phyloP scores from a whole-genome alignment of 1,140 invertebrate species.

The Leucophenga varia region DNA sequence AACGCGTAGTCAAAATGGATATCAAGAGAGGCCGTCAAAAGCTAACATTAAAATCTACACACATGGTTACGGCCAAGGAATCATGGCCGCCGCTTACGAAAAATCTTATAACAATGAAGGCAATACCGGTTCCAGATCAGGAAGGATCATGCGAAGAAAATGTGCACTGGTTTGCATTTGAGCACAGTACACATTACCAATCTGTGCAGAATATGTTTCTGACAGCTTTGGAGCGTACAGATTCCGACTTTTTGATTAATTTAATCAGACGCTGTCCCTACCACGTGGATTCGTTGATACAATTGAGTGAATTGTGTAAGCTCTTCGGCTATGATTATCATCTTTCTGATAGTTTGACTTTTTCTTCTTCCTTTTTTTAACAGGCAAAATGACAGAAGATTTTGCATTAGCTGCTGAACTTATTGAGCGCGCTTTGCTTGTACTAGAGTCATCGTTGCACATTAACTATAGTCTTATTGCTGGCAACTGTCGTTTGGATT shows the following conservation, averaged over 20 bases:
- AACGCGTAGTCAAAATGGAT: slow-evolving; percentile 66
- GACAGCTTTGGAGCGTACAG: slow-evolving; percentile 75
- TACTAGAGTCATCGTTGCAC: slow-evolving; percentile 78
- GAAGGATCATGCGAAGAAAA: slow-evolving; percentile 17
- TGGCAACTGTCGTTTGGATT: slow-evolving; percentile 77
- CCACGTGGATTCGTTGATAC: slow-evolving; percentile 82
- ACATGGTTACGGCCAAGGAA: slow-evolving; percentile 69
- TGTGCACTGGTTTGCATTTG: slow-evolving; percentile 73
- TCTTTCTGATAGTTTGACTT: slow-evolving; percentile 2
- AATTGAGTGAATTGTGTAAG: slow-evolving; percentile 79
- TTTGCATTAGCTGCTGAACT: slow-evolving; percentile 76
- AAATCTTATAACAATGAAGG: slow-evolving; percentile 73
- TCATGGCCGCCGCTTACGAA: slow-evolving; percentile 69
- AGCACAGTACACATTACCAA: slow-evolving; percentile 78
- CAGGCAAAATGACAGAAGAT: slow-evolving; percentile 71
- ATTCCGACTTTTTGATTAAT: slow-evolving; percentile 80
- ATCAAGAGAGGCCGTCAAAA: slow-evolving; percentile 61
- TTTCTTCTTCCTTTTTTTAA: not conserved
- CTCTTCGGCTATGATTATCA: slow-evolving; percentile 15
- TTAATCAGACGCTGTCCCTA: slow-evolving; percentile 77
- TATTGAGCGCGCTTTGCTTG: slow-evolving; percentile 75
- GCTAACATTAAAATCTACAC: slow-evolving; percentile 63
- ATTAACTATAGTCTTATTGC: slow-evolving; percentile 76
- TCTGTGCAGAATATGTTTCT: slow-evolving; percentile 74
- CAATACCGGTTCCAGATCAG: slow-evolving; percentile 58